These are phyloP conservation scores for Drosophila orena DNA, from an alignment of 1,140 invertebrate genomes.

Conservation along the genomic window DNA sequence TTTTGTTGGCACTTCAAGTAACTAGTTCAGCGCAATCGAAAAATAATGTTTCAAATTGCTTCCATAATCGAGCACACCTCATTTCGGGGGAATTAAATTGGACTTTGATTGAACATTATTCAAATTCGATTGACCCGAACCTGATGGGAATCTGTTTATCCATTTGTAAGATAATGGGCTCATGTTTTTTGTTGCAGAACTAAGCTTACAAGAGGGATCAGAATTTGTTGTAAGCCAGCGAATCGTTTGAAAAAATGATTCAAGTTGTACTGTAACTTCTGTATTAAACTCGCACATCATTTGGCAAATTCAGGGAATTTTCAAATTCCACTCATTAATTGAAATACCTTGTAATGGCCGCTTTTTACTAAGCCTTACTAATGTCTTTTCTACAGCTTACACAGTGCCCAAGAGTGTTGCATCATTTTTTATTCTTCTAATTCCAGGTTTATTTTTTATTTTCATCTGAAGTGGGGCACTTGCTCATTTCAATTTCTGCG, in stretches of 20 bases:
- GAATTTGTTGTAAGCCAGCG: too few species aligned
- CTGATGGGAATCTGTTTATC: slow-evolving; percentile 2
- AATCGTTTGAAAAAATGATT: too few species aligned
- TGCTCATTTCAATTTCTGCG: slow-evolving; percentile 25
- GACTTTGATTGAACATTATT: slow-evolving; percentile 45
- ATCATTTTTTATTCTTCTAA: slow-evolving; percentile 26
- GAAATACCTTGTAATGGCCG: background rate
- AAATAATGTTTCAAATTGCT: slow-evolving; percentile 36
- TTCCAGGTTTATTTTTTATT: slow-evolving; percentile 7
- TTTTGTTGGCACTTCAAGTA: slow-evolving; percentile 69
- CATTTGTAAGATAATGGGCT: background rate
- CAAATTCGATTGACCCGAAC: slow-evolving; percentile 37
- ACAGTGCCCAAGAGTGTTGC: background rate
- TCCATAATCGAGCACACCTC: slow-evolving; percentile 27
- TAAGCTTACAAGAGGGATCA: too few species aligned
- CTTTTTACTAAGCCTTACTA: background rate
- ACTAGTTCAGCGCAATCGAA: slow-evolving; percentile 52
- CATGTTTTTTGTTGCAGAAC: background rate
- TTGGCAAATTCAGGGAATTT: too few species aligned
- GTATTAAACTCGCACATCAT: too few species aligned
- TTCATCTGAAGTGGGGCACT: background rate
- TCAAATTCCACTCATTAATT: background rate
- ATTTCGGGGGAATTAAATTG: slow-evolving; percentile 12
- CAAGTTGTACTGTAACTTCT: too few species aligned
- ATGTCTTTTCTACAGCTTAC: background rate